Evolutionary conservation across 2,113 vertebrate species (phyloP), one percentile per base, ranked within the genome.

Genomic region (Pipa parva): DNA sequence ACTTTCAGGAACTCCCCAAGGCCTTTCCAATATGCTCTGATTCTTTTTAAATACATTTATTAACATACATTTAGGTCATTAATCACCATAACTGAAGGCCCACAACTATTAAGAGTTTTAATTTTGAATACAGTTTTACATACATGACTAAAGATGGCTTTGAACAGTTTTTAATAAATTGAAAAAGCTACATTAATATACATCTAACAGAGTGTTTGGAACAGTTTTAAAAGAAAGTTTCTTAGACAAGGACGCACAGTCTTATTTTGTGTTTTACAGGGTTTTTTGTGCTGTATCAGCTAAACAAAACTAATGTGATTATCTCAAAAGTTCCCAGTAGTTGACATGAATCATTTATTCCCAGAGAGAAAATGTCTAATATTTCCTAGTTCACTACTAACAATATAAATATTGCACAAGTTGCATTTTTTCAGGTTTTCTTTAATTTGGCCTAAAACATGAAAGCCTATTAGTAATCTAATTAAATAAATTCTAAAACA

Each of bases 31-130:
- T 58, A 61, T 54, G 49, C 58, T 70, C 48, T 15, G 50, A 70
- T 70, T 70, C 33, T 13, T 60, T 22, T 70, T 70, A 70, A 70
- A 61, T 70, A 70, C 66, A 70, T 70, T 70, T 70, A 70, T 60
- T 60, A 61, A 58, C 57, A 70, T 52, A 70, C 31, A 54, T 70
- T 70, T 70, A 61, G 57, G 66, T 70, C 48, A 70, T 70, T 61
- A 70, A 70, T 70, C 66, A 61, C 49, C 33, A 61, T 61, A 61
- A 18, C 46, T 70, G 15, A 45, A n/a, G 33, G 56, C 45, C 55
- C 33, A 25, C 7, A 27, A 15, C n/a, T 68, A 27, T 21, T 39
- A 37, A 15, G 39, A n/a, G 11, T 42, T n/a, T 42, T 17, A 15
- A n/a, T 42, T 42, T 42, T 7, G n/a, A 42, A 42, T 13, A 36